Evolutionary conservation across 2,797 vertebrate species (phyloP).

Genomic region (Anguilla pacifica): DNA sequence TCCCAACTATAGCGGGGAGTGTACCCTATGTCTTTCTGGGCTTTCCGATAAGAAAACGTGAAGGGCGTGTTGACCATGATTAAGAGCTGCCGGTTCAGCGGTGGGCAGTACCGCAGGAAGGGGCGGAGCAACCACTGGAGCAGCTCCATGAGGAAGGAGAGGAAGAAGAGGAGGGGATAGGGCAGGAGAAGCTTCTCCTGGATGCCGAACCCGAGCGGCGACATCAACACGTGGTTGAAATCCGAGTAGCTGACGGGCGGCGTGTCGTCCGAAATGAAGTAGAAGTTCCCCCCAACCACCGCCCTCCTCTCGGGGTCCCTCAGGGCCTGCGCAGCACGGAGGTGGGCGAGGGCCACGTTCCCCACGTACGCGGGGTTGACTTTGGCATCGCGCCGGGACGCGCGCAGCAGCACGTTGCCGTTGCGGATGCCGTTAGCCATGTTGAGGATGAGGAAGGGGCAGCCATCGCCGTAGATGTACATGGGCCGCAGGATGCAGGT

Average conservation of each 20-base stretch:
- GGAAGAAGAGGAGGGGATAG: constrained; percentile 70
- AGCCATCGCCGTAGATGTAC: constrained; percentile 90
- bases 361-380: constrained; percentile 89
- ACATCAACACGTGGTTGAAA: constrained; percentile 76
- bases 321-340: constrained; percentile 78
- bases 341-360: constrained; percentile 83
- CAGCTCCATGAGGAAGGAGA: constrained; percentile 78
- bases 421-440: constrained; percentile 74
- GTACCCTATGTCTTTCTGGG: constrained; percentile 83
- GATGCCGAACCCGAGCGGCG: constrained; percentile 78
- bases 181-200: constrained; percentile 71
- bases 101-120: constrained; percentile 68
- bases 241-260: constrained; percentile 86
- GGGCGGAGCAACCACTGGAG: constrained; percentile 77
- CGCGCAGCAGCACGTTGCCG: constrained; percentile 61
- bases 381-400: constrained; percentile 72
- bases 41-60: constrained; percentile 84
- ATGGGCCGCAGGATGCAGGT: constrained; percentile 85
- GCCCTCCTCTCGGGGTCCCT: constrained; percentile 67
- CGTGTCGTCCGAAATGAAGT: constrained; percentile 87
- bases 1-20: constrained; percentile 82
- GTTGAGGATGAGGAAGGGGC: constrained; percentile 69
- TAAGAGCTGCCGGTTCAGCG: constrained; percentile 76
- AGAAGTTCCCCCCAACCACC: constrained; percentile 79
- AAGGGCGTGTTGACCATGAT: constrained; percentile 83